Conservation (phyloP, 2,113 vertebrate species). For the Boleophthalmus pectinirostris region DNA sequence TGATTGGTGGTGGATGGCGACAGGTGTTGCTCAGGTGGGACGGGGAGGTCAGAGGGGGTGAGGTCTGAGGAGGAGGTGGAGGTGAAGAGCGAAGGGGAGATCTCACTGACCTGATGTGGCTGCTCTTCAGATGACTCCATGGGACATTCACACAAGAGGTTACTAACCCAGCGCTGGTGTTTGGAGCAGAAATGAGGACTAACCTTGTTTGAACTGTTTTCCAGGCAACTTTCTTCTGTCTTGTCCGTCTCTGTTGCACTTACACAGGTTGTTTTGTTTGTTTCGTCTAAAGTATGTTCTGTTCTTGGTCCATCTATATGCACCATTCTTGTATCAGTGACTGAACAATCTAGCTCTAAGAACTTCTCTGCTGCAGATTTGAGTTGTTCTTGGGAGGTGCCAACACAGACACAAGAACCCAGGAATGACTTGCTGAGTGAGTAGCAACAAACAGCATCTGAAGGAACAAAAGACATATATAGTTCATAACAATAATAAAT, state of each 20-base stretch:
- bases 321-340: not conserved
- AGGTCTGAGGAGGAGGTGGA: slow-evolving; percentile 52
- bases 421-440: not conserved
- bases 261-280: not conserved
- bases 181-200: slow-evolving; percentile 70
- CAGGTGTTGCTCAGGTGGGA: not conserved
- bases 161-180: slow-evolving; percentile 72
- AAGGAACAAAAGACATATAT: not conserved
- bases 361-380: not conserved
- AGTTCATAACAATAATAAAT: not conserved
- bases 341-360: not conserved
- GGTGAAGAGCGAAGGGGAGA: slow-evolving; percentile 37
- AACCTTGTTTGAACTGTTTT: not conserved
- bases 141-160: slow-evolving; percentile 69
- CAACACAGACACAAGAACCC: not conserved
- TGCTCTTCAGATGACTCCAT: slow-evolving; percentile 45
- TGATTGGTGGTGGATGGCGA: not conserved
- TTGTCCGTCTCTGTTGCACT: not conserved
- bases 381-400: not conserved
- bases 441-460: slow-evolving; percentile 48
- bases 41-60: slow-evolving; percentile 48
- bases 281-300: not conserved
- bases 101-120: not conserved
- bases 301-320: not conserved
- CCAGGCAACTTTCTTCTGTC: not conserved